Evolutionary conservation across 2,888 invertebrate genomes (phyloP), one percentile per base, ranked within the genome.

Genomic region (Tinea pellionella): DNA sequence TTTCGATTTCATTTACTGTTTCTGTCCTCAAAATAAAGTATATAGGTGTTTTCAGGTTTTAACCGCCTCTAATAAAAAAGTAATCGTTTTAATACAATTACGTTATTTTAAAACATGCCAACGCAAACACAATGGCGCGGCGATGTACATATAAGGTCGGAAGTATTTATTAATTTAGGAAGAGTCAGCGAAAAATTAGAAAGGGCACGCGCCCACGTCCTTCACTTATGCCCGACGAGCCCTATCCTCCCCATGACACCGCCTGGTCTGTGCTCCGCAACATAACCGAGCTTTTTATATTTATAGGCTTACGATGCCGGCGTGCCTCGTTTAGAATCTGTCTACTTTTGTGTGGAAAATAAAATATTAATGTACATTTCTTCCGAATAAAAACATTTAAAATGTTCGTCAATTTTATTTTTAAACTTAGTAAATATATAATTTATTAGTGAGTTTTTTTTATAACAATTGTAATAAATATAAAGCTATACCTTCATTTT

Each of bases 121-220:
- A 47, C 47, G 8, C 13, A 15, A 47, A 47, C 47, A 47, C 47
- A 47, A 15, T 9, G 37, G 47, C n/a, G 47, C n/a, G 47, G 47
- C 47, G 47, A 16, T 15, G 37, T 37, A 9, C 9, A 37, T 16
- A 47, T 47, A 47, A 61, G 41, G 61, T 63, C 60, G 47, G 63
- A 67, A 67, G 68, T 68, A 68, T 69, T 68, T 68, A 67, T 67
- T 71, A 71, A 69, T 69, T 67, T 69, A 68, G 64, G 64, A 63
- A 63, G 68, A 69, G 67, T 70, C 69, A 69, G 70, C 66, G 66
- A 69, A 68, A 68, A 70, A 66, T 63, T 63, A 64, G 67, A 70
- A 67, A 60, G 67, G 65, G 63, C 64, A 59, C 43, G 55, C 64
- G 60, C 60, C 64, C 65, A 61, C 65, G 65, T 63, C 60, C 64